Evolutionary conservation across 2,888 invertebrate species (phyloP).

Genomic region (Neocrepidodera transversa): DNA sequence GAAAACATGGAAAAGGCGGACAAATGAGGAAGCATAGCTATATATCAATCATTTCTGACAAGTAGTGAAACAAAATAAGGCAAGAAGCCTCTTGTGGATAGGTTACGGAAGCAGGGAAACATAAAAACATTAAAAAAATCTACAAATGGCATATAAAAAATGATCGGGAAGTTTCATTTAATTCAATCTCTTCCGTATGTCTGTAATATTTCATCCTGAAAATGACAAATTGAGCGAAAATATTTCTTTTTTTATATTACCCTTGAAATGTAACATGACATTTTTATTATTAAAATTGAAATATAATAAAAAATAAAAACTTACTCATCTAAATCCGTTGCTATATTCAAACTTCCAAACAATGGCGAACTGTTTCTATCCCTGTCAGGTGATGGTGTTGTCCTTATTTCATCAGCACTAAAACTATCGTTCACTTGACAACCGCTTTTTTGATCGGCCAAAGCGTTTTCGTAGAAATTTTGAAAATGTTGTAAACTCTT

Average conservation of each 20-base stretch:
- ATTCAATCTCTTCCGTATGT: not conserved
- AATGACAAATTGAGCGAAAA: not conserved
- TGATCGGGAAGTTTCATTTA: slow-evolving; percentile 5
- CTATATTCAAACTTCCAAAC: slow-evolving; percentile 48
- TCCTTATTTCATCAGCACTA: slow-evolving; percentile 43
- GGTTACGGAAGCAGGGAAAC: not conserved
- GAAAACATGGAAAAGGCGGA: slow-evolving; percentile 18
- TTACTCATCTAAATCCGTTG: slow-evolving; percentile 52
- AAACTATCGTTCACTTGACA: slow-evolving; percentile 38
- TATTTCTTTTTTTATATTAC: too few relatives aligned
- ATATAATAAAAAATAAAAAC: slow-evolving; percentile 36
- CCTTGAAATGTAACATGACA: too few relatives aligned
- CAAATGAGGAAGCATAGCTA: slow-evolving; percentile 5
- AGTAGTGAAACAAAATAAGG: slow-evolving; percentile 10
- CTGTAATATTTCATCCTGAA: not conserved
- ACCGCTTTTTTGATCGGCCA: slow-evolving; percentile 25
- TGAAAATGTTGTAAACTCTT: slow-evolving; percentile 21
- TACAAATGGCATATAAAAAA: slow-evolving; percentile 11
- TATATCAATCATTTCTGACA: slow-evolving; percentile 26
- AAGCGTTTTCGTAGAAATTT: slow-evolving; percentile 40
- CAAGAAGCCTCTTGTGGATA: slow-evolving; percentile 16
- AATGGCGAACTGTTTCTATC: slow-evolving; percentile 42
- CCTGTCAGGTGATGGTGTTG: slow-evolving; percentile 38
- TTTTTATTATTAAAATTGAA: too few relatives aligned
- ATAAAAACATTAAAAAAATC: slow-evolving; percentile 27